These are phyloP conservation scores for Atopsyche davidsoni DNA, from an alignment of 1,140 invertebrate species.

Conservation along the genomic window DNA sequence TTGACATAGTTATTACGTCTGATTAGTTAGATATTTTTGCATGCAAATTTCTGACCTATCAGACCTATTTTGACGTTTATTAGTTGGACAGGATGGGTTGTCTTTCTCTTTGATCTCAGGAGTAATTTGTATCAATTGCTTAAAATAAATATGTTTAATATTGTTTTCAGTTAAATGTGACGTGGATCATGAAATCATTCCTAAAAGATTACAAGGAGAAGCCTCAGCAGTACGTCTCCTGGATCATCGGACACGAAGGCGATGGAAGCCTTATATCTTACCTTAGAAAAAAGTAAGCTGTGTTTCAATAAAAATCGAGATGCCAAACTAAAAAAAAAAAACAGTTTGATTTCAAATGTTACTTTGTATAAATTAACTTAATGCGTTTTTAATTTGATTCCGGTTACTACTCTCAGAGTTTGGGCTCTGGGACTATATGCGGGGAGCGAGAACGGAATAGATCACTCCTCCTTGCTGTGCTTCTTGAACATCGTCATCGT, in stretches of 20 bases:
- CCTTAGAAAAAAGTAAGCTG: conserved; percentile 63
- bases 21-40: no score
- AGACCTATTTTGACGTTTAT: conserved; percentile 3
- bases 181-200: conserved; percentile 76
- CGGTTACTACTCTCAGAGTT: conserved; percentile 48
- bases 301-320: background rate
- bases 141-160: no score
- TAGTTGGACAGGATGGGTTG: background rate
- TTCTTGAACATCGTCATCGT: conserved; percentile 70
- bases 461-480: conserved; percentile 64
- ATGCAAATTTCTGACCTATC: no score
- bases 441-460: conserved; percentile 71
- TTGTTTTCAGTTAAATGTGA: conserved; percentile 59
- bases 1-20: no score
- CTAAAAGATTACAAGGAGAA: conserved; percentile 67
- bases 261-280: conserved; percentile 79
- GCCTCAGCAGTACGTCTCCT: conserved; percentile 73
- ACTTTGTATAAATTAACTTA: background rate
- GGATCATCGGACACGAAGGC: conserved; percentile 83
- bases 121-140: conserved; percentile 3
- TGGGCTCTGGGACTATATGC: conserved; percentile 78
- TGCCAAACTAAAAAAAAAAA: background rate
- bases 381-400: background rate
- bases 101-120: background rate
- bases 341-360: background rate